phyloP scores from a whole-genome alignment of 2,113 vertebrate genomes.

The Bubalus kerabau region DNA sequence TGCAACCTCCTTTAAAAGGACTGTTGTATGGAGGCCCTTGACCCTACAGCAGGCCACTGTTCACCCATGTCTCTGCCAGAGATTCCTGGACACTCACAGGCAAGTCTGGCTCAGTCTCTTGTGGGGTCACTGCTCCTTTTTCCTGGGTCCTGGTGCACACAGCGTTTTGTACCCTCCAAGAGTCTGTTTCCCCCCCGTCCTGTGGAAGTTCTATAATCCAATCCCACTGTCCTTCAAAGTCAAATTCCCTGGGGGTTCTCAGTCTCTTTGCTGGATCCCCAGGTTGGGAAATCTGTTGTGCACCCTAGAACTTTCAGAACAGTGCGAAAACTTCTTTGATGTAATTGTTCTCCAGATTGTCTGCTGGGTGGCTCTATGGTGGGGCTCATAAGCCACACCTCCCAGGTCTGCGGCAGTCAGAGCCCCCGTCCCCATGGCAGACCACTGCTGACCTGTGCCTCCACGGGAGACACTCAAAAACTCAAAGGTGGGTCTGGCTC shows the following conservation, averaged over 20 bases:
- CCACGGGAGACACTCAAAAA: background rate
- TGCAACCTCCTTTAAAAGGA: background rate
- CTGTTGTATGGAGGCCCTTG: background rate
- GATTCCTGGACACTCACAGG: background rate
- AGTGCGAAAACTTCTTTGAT: background rate
- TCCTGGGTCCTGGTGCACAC: background rate
- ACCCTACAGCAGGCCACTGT: background rate
- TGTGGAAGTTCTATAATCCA: background rate
- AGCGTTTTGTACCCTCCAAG: background rate
- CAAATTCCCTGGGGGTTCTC: background rate
- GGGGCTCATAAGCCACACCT: background rate
- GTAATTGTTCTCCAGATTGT: background rate
- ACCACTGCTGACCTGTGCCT: background rate
- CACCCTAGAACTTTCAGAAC: background rate
- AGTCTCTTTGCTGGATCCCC: background rate
- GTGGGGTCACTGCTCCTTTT: background rate
- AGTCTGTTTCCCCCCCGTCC: background rate
- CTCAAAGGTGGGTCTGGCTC: background rate
- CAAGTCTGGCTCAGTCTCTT: background rate
- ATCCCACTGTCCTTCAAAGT: background rate
- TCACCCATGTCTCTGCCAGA: background rate
- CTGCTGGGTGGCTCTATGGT: background rate
- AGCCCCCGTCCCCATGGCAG: background rate
- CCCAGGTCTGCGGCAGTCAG: background rate
- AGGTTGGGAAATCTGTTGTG: background rate